Evolutionary conservation across 2,888 invertebrate species (phyloP).

Genomic region (Drosophila sordidula): DNA sequence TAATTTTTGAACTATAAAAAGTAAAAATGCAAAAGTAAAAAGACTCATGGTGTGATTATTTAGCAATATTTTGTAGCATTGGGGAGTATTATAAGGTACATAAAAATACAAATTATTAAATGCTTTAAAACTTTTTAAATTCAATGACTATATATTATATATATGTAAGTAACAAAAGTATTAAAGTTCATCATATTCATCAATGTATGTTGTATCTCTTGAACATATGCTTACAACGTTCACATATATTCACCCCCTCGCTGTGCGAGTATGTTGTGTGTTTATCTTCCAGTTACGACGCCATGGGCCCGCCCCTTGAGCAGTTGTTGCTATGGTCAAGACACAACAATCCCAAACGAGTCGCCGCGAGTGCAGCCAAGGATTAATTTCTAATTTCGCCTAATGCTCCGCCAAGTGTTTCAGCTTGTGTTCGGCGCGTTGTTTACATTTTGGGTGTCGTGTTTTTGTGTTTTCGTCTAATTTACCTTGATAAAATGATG

Average conservation of each 20-base stretch:
- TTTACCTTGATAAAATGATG: constrained; percentile 81
- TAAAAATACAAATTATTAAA: no score
- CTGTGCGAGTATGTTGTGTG: background rate
- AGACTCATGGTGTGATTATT: no score
- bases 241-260: constrained; percentile 3
- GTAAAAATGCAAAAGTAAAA: no score
- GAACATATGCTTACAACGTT: constrained; percentile 18
- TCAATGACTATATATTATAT: no score
- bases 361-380: constrained; percentile 49
- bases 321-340: constrained; percentile 55
- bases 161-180: no score
- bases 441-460: constrained; percentile 67
- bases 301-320: constrained; percentile 21
- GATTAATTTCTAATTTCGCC: constrained; percentile 82
- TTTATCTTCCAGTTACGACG: background rate
- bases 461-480: constrained; percentile 65
- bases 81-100: no score
- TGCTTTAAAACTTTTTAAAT: no score
- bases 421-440: constrained; percentile 36
- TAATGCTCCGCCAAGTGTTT: constrained; percentile 69
- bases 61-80: no score
- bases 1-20: no score
- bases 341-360: constrained; percentile 35
- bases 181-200: constrained; percentile 1
- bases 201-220: background rate